phyloP scores from a whole-genome alignment of 2,888 invertebrate species.

The Orchestes rusci region DNA sequence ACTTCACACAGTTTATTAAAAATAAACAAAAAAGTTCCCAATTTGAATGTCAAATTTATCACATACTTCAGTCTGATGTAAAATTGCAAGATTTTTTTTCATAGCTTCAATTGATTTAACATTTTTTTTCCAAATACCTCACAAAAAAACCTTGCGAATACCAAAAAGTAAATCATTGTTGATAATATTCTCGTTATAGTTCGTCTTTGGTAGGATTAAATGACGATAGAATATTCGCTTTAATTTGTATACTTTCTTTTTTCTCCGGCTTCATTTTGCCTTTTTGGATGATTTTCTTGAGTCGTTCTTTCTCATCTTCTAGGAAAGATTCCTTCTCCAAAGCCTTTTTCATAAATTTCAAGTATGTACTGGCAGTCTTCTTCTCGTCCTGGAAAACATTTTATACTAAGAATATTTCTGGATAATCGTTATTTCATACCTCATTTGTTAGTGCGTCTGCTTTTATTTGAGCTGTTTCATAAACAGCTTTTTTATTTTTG shows the following conservation, averaged over 20 bases:
- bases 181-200: too few species aligned
- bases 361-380: constrained; percentile 64
- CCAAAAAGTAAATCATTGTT: too few species aligned
- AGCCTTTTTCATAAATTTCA: constrained; percentile 73
- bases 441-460: constrained; percentile 25
- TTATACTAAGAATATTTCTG: too few species aligned
- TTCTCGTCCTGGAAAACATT: constrained; percentile 42
- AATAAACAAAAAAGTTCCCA: too few species aligned
- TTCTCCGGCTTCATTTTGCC: constrained; percentile 80
- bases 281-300: constrained; percentile 64
- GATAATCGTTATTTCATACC: too few species aligned
- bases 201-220: constrained; percentile 47
- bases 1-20: too few species aligned
- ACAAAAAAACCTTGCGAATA: too few species aligned
- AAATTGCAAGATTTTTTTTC: too few species aligned
- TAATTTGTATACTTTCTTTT: constrained; percentile 66
- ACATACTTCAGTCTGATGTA: too few species aligned
- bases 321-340: constrained; percentile 76
- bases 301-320: constrained; percentile 64
- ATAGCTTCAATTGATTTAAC: too few species aligned
- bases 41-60: too few species aligned
- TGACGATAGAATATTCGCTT: constrained; percentile 78
- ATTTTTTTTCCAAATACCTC: too few species aligned
- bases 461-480: constrained; percentile 44
- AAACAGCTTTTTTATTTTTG: constrained; percentile 36